Percentiles rank a stretch among this genome's conserved stretches.
phyloP scores from a whole-genome alignment of 2,888 invertebrate species.

The Amphimallon solstitiale region DNA sequence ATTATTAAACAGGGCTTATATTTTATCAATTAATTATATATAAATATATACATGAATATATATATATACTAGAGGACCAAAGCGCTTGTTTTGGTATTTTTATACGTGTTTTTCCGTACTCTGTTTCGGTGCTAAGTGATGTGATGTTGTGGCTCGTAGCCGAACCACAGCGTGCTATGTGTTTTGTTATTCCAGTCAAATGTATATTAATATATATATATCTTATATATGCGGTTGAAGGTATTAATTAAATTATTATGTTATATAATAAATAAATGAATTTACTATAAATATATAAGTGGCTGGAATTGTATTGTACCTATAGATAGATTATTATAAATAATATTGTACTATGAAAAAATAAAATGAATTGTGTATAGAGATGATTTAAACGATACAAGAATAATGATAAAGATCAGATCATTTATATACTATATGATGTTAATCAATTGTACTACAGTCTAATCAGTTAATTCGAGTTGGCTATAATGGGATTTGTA shows the following conservation, averaged over 20 bases:
- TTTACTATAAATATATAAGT: constrained; percentile 52
- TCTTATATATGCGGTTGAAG: constrained; percentile 56
- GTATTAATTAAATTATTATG: constrained; percentile 58
- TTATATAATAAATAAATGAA: constrained; percentile 53
- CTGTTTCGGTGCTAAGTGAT: constrained; percentile 62
- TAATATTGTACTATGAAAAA: constrained; percentile 37
- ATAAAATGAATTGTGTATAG: constrained; percentile 31
- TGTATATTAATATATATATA: constrained; percentile 56
- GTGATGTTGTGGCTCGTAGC: constrained; percentile 50
- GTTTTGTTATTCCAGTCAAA: constrained; percentile 62
- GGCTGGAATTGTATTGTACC: constrained; percentile 55
- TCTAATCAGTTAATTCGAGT: constrained; percentile 61
- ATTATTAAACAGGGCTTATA: constrained; percentile 61
- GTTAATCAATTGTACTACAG: constrained; percentile 58
- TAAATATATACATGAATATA: constrained; percentile 32
- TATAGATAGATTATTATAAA: constrained; percentile 43
- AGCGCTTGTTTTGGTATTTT: constrained; percentile 62
- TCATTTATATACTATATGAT: constrained; percentile 57
- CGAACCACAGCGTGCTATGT: constrained; percentile 50
- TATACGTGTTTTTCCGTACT: constrained; percentile 62
- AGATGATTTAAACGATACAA: constrained; percentile 31
- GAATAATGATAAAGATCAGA: constrained; percentile 39
- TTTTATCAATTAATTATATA: constrained; percentile 55
- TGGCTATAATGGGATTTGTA: constrained; percentile 55
- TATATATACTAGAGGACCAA: constrained; percentile 58